Evolutionary conservation across 2,888 invertebrate genomes (phyloP).

Genomic region (Melanchra persicariae): DNA sequence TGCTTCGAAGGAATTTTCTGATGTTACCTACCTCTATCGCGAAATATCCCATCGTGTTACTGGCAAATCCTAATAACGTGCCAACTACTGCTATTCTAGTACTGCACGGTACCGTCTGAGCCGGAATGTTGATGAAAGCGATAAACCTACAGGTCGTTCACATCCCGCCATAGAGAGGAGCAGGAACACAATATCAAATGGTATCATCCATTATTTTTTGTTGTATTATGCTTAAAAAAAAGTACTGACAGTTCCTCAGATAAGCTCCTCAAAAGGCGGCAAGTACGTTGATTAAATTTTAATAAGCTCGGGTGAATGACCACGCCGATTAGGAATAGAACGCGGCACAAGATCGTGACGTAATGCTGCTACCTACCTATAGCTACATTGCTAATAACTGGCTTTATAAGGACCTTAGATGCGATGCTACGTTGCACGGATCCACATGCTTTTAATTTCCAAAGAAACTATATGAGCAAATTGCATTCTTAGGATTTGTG

Average conservation of each 20-base stretch:
- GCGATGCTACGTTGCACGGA: slow-evolving; percentile 26
- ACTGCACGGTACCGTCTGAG: slow-evolving; percentile 65
- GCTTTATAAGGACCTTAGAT: slow-evolving; percentile 57
- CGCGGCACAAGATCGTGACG: slow-evolving; percentile 70
- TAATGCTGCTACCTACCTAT: slow-evolving; percentile 60
- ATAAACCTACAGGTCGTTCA: slow-evolving; percentile 81
- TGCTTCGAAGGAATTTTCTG: slow-evolving; percentile 39
- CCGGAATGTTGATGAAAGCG: slow-evolving; percentile 81
- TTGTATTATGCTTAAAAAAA: slow-evolving; percentile 57
- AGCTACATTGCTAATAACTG: slow-evolving; percentile 52
- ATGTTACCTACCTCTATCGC: slow-evolving; percentile 49
- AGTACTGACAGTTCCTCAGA: slow-evolving; percentile 59
- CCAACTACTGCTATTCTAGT: slow-evolving; percentile 71
- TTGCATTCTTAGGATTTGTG: slow-evolving; percentile 31
- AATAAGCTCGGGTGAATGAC: slow-evolving; percentile 80
- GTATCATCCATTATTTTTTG: slow-evolving; percentile 54
- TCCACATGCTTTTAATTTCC: slow-evolving; percentile 38
- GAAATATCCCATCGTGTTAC: slow-evolving; percentile 56
- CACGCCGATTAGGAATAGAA: slow-evolving; percentile 76
- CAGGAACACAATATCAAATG: slow-evolving; percentile 68
- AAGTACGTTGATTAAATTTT: slow-evolving; percentile 70
- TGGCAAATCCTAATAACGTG: slow-evolving; percentile 61
- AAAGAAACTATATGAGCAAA: slow-evolving; percentile 29
- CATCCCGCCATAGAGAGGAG: slow-evolving; percentile 71
- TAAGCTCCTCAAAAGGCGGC: slow-evolving; percentile 57